These are phyloP conservation scores for Montipora cactus DNA, from an alignment of 64 coral and sea anemone species.

Conservation along the genomic window DNA sequence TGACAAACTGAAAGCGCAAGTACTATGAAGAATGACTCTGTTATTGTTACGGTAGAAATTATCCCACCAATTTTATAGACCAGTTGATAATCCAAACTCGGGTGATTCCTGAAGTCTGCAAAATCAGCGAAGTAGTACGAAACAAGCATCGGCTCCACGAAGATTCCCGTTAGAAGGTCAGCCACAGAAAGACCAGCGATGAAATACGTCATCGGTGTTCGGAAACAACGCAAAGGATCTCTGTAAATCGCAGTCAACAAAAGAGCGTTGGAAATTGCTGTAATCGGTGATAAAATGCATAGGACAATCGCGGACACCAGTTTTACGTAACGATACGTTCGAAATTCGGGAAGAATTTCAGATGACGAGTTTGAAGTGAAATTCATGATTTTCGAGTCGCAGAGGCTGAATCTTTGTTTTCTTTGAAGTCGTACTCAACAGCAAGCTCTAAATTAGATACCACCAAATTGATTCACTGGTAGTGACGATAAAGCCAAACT, in stretches of 20 bases:
- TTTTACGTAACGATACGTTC: slow-evolving; percentile 58
- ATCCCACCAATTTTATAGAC: slow-evolving; percentile 47
- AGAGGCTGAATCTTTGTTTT: neutral
- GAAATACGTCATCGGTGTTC: slow-evolving; percentile 81
- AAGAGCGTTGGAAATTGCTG: slow-evolving; percentile 78
- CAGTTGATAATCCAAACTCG: neutral
- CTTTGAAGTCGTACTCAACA: too few relatives aligned
- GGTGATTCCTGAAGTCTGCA: neutral
- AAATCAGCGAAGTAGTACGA: slow-evolving; percentile 63
- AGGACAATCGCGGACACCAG: slow-evolving; percentile 72
- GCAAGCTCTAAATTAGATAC: neutral
- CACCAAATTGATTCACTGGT: too few relatives aligned
- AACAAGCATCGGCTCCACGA: slow-evolving; percentile 78
- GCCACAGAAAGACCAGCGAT: slow-evolving; percentile 73
- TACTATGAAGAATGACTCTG: slow-evolving; percentile 72
- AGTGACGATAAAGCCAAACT: too few relatives aligned
- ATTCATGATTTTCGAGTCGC: neutral
- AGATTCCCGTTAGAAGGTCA: slow-evolving; percentile 72
- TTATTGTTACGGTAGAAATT: slow-evolving; percentile 87
- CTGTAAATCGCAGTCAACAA: slow-evolving; percentile 78
- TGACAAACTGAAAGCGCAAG: slow-evolving; percentile 79
- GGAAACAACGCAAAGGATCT: slow-evolving; percentile 71
- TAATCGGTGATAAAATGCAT: slow-evolving; percentile 71
- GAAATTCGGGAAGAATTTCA: slow-evolving; percentile 7
- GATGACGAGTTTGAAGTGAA: neutral